Evolutionary conservation across 2,888 invertebrate species (phyloP), one percentile per base, ranked within the genome.

Genomic region (Harpagoxenus sublaevis): DNA sequence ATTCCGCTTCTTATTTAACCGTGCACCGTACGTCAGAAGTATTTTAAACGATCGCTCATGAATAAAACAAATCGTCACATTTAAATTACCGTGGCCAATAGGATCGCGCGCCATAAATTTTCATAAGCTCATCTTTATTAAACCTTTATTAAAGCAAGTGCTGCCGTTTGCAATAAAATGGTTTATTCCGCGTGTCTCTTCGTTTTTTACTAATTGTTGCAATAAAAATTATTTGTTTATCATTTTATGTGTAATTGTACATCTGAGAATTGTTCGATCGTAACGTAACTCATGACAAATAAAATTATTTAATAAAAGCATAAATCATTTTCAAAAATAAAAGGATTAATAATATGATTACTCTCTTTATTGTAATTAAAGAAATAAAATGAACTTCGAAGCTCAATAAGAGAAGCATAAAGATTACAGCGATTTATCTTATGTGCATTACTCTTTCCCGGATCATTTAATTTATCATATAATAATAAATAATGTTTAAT

Each of bases 121-220:
- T 90, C 89, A 90, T 90, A 90, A 90, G 90, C 90, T 89, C 90
- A 88, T 90, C 90, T 90, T 90, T 90, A 90, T 90, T 90, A 90
- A 90, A 90, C 77, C 62, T 60, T 81, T 81, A 81, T 81, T 71
- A 81, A 81, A 71, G 71, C 71, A 51, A 81, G 60, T 60, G 70
- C 71, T 23, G 39, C 71, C 35, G 71, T 71, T 81, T 48, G 79
- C 70, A 70, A 79, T 70, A 60, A 70, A 79, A 57, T 60, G 48
- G 48, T 60, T 81, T 81, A 71, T 81, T 71, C 10, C 79, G 18
- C 35, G 35, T 18, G 45, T 23, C n/a, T 35, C 57, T 15, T 1
- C 39, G 4, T 23, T 23, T 28, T 35, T 42, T 35, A 45, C n/a
- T 28, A 48, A 57, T 48, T 70, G 60, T 81, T 71, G 8, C 15